Evolutionary conservation across 1,140 invertebrate genomes (phyloP).

Genomic region (Panagrolaimus sp.): DNA sequence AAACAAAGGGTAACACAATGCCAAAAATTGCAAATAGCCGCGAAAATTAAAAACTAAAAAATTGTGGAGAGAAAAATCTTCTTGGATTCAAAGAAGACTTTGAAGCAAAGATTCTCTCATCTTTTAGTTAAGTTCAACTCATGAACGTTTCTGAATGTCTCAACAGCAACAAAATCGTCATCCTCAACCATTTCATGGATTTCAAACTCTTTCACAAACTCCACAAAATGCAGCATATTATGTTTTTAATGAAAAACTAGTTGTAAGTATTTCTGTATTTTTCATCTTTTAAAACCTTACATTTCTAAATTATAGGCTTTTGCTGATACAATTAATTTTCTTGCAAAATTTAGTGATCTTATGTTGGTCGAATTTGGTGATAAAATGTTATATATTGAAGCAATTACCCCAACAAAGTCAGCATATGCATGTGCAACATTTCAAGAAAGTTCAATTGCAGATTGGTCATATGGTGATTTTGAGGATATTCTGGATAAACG

Average conservation of each 20-base stretch:
- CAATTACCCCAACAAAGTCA: neutral
- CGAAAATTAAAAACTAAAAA: no score
- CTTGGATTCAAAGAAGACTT: no score
- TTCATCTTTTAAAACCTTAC: neutral
- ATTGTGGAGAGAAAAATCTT: no score
- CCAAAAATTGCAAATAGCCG: no score
- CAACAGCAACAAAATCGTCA: no score
- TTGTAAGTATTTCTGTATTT: neutral
- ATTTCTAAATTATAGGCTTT: neutral
- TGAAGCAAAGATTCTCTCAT: no score
- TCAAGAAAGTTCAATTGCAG: neutral
- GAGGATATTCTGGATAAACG: neutral
- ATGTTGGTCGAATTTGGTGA: neutral
- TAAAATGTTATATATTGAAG: neutral
- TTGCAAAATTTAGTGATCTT: neutral
- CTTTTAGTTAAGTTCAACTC: no score
- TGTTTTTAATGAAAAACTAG: conserved; percentile 1
- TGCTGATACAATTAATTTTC: neutral
- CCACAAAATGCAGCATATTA: neutral
- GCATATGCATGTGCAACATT: neutral
- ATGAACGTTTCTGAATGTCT: no score
- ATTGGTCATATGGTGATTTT: neutral
- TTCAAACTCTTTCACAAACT: neutral
- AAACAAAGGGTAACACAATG: no score
- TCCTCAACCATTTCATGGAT: no score